A percentile compares a stretch with the other conserved stretches of the same genome.
phyloP scores from a whole-genome alignment of 2,888 invertebrate genomes.

The Galerucella nymphaeae region DNA sequence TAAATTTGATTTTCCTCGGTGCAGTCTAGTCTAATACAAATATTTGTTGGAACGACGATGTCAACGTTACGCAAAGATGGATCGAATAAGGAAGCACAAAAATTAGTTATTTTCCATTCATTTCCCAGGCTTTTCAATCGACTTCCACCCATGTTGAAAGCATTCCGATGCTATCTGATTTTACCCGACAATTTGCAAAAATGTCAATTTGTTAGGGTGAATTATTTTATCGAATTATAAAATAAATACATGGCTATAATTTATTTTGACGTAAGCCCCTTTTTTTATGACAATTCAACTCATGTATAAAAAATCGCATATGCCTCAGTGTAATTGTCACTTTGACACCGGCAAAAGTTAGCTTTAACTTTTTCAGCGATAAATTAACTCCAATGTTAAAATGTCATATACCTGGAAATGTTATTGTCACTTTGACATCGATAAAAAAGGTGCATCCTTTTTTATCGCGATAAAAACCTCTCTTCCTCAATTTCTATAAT shows the following conservation, averaged over 20 bases:
- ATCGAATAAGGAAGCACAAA: constrained; percentile 37
- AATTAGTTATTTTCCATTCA: constrained; percentile 36
- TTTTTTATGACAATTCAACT: too few relatives aligned
- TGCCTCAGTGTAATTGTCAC: too few relatives aligned
- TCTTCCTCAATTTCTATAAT: too few relatives aligned
- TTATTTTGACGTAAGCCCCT: too few relatives aligned
- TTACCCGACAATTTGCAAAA: constrained; percentile 10
- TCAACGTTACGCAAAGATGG: constrained; percentile 31
- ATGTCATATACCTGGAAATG: too few relatives aligned
- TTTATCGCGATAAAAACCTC: too few relatives aligned
- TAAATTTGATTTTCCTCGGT: constrained; percentile 41
- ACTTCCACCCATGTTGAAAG: constrained; percentile 11
- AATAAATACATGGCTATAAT: constrained; percentile 1
- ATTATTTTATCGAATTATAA: constrained; percentile 2
- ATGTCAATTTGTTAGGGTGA: constrained; percentile 1
- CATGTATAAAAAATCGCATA: too few relatives aligned
- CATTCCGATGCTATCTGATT: constrained; percentile 11
- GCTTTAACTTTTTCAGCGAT: too few relatives aligned
- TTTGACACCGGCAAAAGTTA: too few relatives aligned
- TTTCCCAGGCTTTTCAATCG: constrained; percentile 28
- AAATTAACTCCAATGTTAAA: too few relatives aligned
- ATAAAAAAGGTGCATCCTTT: too few relatives aligned
- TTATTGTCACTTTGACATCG: too few relatives aligned
- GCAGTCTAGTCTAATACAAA: constrained; percentile 43
- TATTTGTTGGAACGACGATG: constrained; percentile 31